phyloP scores from a whole-genome alignment of 1,140 invertebrate genomes.

The Philotrypesis tridentata region DNA sequence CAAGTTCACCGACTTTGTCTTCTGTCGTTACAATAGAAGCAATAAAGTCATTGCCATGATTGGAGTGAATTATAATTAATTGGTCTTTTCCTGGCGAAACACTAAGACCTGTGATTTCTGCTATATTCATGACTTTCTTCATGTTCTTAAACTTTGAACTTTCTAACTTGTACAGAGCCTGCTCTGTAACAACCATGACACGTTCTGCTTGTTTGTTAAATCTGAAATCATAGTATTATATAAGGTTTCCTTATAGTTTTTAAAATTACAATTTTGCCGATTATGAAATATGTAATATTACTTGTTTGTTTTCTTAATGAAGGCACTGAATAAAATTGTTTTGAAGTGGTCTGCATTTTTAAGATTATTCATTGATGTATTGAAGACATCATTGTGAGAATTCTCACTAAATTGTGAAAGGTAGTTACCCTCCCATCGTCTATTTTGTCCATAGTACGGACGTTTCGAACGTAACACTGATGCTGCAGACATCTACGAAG shows the following conservation, averaged over 20 bases:
- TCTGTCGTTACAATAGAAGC: constrained; percentile 78
- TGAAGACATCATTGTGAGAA: constrained; percentile 81
- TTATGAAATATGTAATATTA: constrained; percentile 48
- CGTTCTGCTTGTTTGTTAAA: constrained; percentile 93
- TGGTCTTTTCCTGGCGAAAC: constrained; percentile 90
- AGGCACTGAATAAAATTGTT: constrained; percentile 73
- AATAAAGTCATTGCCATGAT: constrained; percentile 92
- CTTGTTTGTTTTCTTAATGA: constrained; percentile 70
- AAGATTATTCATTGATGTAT: constrained; percentile 80
- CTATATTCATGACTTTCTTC: constrained; percentile 86
- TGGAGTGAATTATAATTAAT: constrained; percentile 91
- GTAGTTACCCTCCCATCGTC: constrained; percentile 96
- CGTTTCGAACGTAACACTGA: constrained; percentile 84
- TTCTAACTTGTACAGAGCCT: constrained; percentile 92
- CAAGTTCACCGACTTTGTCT: constrained; percentile 89
- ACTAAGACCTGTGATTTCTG: constrained; percentile 87
- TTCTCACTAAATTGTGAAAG: constrained; percentile 86
- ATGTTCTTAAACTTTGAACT: constrained; percentile 89
- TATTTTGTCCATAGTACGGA: constrained; percentile 85
- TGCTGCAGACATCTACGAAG: constrained; percentile 85
- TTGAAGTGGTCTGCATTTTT: constrained; percentile 83
- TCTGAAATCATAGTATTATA: constrained; percentile 75
- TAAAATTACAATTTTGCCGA: not conserved
- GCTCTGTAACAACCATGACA: constrained; percentile 91
- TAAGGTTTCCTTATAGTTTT: not conserved